Percentiles rank a stretch among this genome's conserved stretches.
These are phyloP conservation scores for Protonibea diacanthus DNA, from an alignment of 2,797 vertebrate species.

Conservation along the genomic window DNA sequence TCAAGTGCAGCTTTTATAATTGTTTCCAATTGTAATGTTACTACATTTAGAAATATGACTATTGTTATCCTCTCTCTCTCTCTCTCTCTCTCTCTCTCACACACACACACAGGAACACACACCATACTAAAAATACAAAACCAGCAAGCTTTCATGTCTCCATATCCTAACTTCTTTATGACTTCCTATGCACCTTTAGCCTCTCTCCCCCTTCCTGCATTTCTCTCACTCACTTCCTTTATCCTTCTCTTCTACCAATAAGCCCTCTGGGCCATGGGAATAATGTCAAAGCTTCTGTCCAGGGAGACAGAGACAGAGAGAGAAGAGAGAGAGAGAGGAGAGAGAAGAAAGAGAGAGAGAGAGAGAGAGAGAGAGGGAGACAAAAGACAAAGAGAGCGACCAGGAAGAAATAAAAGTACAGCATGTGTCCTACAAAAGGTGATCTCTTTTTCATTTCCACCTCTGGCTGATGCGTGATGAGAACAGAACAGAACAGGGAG, in stretches of 20 bases:
- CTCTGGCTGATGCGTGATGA: conserved; percentile 53
- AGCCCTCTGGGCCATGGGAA: conserved; percentile 44
- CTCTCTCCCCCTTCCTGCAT: conserved; percentile 7
- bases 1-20: neutral
- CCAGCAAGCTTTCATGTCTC: conserved; percentile 22
- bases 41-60: neutral
- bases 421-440: conserved; percentile 43
- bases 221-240: conserved; percentile 48
- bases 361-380: neutral
- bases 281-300: conserved; percentile 50
- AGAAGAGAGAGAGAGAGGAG: neutral
- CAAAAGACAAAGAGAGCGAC: conserved; percentile 33
- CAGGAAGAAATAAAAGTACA: conserved; percentile 42
- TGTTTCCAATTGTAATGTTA: neutral
- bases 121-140: conserved; percentile 5
- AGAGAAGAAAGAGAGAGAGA: neutral
- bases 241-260: conserved; percentile 48
- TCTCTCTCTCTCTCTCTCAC: neutral
- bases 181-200: conserved; percentile 42
- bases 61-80: neutral
- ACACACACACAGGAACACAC: neutral
- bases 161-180: conserved; percentile 21
- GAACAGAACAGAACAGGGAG: conserved; percentile 7
- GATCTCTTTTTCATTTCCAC: conserved; percentile 56
- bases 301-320: conserved; percentile 11